Conservation (phyloP, 2,113 vertebrate species). For the Orientallactaga bullata region DNA sequence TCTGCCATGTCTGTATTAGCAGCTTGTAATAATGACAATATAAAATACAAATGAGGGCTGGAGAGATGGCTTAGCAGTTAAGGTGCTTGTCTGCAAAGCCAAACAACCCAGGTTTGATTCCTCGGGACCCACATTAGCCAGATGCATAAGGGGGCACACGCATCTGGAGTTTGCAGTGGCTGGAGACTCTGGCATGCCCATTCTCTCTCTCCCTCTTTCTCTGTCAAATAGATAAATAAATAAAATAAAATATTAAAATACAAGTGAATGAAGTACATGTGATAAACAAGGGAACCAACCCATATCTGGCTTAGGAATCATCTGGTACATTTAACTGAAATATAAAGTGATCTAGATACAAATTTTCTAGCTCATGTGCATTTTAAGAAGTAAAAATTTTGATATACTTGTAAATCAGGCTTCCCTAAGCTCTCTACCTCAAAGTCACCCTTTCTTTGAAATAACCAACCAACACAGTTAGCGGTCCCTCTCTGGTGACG, state of each 20-base stretch:
- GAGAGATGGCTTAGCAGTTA: no score
- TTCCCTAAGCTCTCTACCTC: neutral
- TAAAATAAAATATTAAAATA: no score
- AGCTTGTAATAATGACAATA: neutral
- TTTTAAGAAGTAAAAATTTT: slow-evolving; percentile 5
- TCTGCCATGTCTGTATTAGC: neutral
- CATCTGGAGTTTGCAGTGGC: no score
- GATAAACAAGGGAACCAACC: neutral
- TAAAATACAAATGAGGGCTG: no score
- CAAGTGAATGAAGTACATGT: neutral
- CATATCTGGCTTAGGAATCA: neutral
- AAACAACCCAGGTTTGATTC: no score
- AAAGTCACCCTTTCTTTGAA: neutral
- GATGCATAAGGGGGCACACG: no score
- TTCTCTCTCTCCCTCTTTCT: no score
- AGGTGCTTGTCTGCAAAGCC: no score
- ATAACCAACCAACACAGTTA: neutral
- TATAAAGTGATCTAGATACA: neutral
- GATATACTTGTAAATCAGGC: neutral
- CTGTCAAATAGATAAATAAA: no score
- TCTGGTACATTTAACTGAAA: slow-evolving; percentile 1
- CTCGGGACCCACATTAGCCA: no score
- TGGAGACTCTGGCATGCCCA: no score
- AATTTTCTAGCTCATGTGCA: neutral
- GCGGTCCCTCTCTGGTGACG: neutral